Evolutionary conservation across 2,113 vertebrate species (phyloP).

Genomic region (Gavialis gangeticus): DNA sequence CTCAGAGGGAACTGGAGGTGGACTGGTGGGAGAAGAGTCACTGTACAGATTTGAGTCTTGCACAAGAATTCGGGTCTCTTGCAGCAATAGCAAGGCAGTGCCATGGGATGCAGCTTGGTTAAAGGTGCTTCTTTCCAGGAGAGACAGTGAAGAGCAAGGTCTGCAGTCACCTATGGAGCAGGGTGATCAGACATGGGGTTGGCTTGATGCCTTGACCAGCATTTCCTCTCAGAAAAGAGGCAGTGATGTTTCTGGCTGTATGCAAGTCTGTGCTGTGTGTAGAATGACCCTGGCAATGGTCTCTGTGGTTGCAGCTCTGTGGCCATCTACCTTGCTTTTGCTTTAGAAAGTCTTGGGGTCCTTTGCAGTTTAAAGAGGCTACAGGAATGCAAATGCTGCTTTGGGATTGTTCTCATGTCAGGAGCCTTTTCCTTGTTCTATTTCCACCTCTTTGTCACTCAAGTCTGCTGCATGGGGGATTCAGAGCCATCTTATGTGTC

Average conservation of each 20-base stretch:
- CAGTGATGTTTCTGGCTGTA: neutral
- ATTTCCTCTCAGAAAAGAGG: neutral
- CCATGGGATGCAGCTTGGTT: neutral
- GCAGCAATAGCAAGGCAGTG: neutral
- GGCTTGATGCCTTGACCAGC: neutral
- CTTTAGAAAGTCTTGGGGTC: neutral
- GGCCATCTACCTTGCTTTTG: neutral
- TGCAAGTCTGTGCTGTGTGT: neutral
- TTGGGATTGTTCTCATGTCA: rapidly evolving
- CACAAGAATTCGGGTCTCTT: neutral
- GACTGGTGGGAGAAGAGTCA: neutral
- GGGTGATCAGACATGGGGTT: neutral
- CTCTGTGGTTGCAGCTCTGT: neutral
- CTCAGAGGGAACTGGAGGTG: neutral
- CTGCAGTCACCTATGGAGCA: neutral
- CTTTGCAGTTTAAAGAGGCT: neutral
- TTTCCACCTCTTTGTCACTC: rapidly evolving
- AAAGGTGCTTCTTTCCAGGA: neutral
- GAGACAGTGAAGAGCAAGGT: neutral
- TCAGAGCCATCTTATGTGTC: neutral
- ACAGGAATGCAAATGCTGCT: rapidly evolving
- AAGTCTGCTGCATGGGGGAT: neutral
- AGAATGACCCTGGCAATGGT: neutral
- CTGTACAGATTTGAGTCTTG: neutral
- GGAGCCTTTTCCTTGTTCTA: neutral